A percentile compares a stretch with the other conserved stretches of the same genome.
Evolutionary conservation across 1,140 invertebrate genomes (phyloP).

Genomic region (Scaptomyza pallida): DNA sequence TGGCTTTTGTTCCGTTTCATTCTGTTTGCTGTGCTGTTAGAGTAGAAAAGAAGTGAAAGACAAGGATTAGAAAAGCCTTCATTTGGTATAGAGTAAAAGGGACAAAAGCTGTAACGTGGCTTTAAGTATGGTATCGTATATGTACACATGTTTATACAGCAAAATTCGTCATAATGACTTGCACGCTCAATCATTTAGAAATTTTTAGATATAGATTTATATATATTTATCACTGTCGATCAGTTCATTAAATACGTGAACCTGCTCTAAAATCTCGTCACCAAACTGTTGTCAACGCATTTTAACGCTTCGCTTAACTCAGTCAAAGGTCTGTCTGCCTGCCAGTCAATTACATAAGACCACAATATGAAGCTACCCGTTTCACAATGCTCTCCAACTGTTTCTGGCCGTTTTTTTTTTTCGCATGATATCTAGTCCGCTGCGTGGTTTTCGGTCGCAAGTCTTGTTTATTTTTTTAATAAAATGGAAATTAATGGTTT

Average conservation of each 20-base stretch:
- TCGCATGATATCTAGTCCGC: conserved; percentile 32
- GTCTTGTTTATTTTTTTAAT: conserved; percentile 29
- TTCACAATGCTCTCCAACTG: conserved; percentile 32
- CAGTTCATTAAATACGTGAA: conserved; percentile 17
- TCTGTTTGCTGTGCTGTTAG: conserved; percentile 65
- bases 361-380: conserved; percentile 24
- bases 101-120: too few relatives aligned
- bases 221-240: conserved; percentile 3
- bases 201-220: background rate
- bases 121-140: too few relatives aligned
- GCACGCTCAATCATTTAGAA: background rate
- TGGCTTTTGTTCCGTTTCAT: conserved; percentile 4
- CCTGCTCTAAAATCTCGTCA: conserved; percentile 26
- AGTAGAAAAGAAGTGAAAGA: background rate
- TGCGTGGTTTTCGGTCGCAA: conserved; percentile 45
- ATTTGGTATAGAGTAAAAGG: too few relatives aligned
- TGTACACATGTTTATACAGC: background rate
- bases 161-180: conserved; percentile 2
- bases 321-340: conserved; percentile 16
- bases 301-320: conserved; percentile 65
- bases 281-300: conserved; percentile 50
- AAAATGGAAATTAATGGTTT: too few relatives aligned
- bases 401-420: conserved; percentile 17
- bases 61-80: background rate
- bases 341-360: conserved; percentile 56